These are phyloP conservation scores for Muraenolepis orangiensis DNA, from an alignment of 2,797 vertebrate genomes.

Conservation along the genomic window DNA sequence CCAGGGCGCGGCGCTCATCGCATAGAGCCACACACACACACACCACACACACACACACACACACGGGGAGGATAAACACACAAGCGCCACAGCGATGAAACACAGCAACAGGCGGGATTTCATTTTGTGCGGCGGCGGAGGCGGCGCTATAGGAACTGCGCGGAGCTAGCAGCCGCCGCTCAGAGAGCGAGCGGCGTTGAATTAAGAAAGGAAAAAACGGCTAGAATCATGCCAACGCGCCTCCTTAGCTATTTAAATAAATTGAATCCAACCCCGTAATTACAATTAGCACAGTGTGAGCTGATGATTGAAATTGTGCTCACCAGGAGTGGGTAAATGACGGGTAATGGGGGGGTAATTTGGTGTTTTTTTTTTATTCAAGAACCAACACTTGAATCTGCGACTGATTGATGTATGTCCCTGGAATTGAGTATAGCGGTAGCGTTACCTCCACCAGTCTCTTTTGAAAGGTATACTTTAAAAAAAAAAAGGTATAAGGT, in stretches of 20 bases:
- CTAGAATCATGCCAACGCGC: constrained; percentile 74
- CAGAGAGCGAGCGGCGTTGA: constrained; percentile 64
- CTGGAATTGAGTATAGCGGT: constrained; percentile 59
- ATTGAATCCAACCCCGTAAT: constrained; percentile 79
- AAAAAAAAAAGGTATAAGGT: too few species aligned
- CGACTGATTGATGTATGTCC: constrained; percentile 72
- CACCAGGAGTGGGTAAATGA: constrained; percentile 78
- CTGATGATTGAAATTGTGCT: constrained; percentile 80
- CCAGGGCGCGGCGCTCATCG: constrained; percentile 24
- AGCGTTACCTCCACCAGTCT: constrained; percentile 64
- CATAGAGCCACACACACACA: constrained; percentile 13
- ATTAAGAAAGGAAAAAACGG: constrained; percentile 71
- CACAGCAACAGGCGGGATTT: constrained; percentile 1
- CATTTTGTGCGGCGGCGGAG: constrained; percentile 14
- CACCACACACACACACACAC: neutral
- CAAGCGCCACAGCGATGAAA: neutral
- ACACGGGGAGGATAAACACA: neutral
- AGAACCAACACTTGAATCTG: constrained; percentile 76
- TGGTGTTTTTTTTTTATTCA: constrained; percentile 82
- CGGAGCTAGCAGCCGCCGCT: constrained; percentile 36
- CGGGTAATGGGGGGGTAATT: constrained; percentile 78
- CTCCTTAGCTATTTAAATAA: constrained; percentile 80
- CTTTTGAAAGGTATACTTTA: constrained; percentile 65
- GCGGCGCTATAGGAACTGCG: constrained; percentile 4
- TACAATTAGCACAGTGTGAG: constrained; percentile 84